A percentile compares a stretch with the other conserved stretches of the same genome.
phyloP scores from a whole-genome alignment of 92 coral and sea anemone species.

The Palythoa grandis region DNA sequence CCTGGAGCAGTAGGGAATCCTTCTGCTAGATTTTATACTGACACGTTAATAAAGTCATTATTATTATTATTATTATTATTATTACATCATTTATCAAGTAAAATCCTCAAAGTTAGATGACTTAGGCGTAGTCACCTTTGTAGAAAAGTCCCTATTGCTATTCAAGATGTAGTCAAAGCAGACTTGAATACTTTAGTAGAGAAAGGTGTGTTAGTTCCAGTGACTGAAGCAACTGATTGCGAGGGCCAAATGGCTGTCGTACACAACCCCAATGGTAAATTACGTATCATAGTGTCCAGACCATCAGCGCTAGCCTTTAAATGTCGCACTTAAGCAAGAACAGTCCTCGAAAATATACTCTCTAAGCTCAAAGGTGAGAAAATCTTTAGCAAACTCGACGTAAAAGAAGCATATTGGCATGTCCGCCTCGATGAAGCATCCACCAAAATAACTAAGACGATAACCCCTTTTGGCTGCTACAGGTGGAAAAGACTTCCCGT shows the following conservation, averaged over 20 bases:
- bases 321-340: conserved; percentile 58
- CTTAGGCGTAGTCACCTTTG: neutral
- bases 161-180: conserved; percentile 11
- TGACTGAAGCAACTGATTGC: no score
- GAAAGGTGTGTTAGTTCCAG: conserved; percentile 15
- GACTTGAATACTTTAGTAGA: conserved; percentile 54
- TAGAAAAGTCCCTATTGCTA: neutral
- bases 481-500: conserved; percentile 32
- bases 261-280: neutral
- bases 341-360: conserved; percentile 47
- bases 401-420: conserved; percentile 51
- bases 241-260: no score
- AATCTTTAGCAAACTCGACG: conserved; percentile 53
- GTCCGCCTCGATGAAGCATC: conserved; percentile 35
- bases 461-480: no score
- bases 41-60: no score
- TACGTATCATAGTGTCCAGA: conserved; percentile 50
- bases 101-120: no score
- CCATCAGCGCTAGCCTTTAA: conserved; percentile 57
- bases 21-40: no score
- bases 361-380: conserved; percentile 39
- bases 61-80: no score
- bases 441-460: conserved; percentile 28
- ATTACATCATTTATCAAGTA: no score
- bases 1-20: no score